These are phyloP conservation scores for Lycocerus yunnanus DNA, from an alignment of 2,888 invertebrate genomes.

Conservation along the genomic window DNA sequence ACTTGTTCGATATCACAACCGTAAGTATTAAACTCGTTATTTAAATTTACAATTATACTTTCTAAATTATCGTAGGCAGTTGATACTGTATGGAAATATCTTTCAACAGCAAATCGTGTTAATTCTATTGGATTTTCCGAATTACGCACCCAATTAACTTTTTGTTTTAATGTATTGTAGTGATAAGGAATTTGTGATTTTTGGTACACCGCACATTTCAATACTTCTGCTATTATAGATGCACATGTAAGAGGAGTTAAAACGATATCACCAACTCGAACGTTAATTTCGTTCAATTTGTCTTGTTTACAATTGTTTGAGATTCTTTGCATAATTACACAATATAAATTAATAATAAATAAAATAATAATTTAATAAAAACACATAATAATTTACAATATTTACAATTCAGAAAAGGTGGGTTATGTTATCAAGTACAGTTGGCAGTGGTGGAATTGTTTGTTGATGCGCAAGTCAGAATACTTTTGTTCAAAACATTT, in stretches of 20 bases:
- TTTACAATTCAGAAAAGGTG: background rate
- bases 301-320: background rate
- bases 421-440: background rate
- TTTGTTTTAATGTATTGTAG: constrained; percentile 44
- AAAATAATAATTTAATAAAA: background rate
- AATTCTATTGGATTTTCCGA: constrained; percentile 6
- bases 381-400: background rate
- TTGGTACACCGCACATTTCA: constrained; percentile 63
- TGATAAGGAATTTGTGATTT: constrained; percentile 57
- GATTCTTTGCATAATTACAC: background rate
- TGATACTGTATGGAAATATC: constrained; percentile 44
- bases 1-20: constrained; percentile 42
- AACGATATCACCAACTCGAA: constrained; percentile 58
- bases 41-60: constrained; percentile 43
- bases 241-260: constrained; percentile 63
- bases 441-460: too few species aligned
- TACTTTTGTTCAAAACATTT: too few species aligned
- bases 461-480: too few species aligned
- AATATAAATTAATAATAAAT: background rate
- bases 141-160: constrained; percentile 43
- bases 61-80: constrained; percentile 45
- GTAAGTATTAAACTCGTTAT: constrained; percentile 38
- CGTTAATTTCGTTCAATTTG: constrained; percentile 41
- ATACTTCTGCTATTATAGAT: constrained; percentile 61
- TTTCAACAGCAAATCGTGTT: constrained; percentile 40